Evolutionary conservation across 2,113 vertebrate species (phyloP).

Genomic region (Gymnogyps californianus): DNA sequence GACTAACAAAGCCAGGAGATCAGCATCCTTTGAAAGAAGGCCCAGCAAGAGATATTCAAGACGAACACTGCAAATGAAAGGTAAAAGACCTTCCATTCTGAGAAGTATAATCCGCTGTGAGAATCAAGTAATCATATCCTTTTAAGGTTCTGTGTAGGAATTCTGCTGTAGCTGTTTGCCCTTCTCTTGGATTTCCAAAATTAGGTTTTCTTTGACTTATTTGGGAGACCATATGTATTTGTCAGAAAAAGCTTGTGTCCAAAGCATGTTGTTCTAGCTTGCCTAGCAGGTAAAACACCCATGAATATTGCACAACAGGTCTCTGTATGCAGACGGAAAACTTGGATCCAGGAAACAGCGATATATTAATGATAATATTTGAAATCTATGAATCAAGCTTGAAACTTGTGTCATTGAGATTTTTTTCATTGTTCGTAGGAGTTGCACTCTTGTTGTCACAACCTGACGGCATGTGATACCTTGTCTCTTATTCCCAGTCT

Average conservation of each 20-base stretch:
- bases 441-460: not conserved
- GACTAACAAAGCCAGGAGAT: constrained; percentile 90
- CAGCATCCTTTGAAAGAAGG: constrained; percentile 92
- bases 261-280: not conserved
- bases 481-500: not conserved
- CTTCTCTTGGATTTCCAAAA: not conserved
- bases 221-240: not conserved
- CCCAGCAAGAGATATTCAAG: constrained; percentile 96
- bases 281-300: not conserved
- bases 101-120: not conserved
- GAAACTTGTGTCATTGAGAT: not conserved
- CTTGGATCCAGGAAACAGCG: not conserved
- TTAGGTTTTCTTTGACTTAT: not conserved
- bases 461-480: not conserved
- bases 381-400: not conserved
- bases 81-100: constrained; percentile 60
- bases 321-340: not conserved
- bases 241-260: not conserved
- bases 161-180: not conserved
- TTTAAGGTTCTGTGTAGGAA: not conserved
- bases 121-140: not conserved
- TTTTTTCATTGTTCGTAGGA: not conserved
- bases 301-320: not conserved
- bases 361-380: not conserved
- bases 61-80: constrained; percentile 86